A percentile compares a stretch with the other conserved stretches of the same genome.
These are phyloP conservation scores for Artemia franciscana DNA, from an alignment of 1,140 invertebrate species.

Conservation along the genomic window DNA sequence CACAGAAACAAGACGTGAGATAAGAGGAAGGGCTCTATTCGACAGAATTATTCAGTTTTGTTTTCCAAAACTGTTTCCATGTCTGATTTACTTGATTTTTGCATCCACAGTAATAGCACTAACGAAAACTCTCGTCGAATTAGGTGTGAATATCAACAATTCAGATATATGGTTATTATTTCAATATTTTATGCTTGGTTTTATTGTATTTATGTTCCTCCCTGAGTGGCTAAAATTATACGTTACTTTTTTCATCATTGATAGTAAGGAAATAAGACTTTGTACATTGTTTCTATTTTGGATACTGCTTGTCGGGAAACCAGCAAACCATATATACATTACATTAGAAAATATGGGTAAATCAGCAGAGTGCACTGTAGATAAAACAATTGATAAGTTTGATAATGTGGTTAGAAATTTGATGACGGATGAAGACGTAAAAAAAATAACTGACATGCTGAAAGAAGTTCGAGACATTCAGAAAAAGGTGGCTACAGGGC, in stretches of 20 bases:
- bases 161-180: background rate
- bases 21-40: background rate
- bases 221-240: background rate
- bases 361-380: background rate
- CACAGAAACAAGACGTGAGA: background rate
- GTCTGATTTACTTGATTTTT: background rate
- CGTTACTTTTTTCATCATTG: background rate
- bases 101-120: background rate
- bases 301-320: background rate
- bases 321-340: background rate
- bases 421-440: background rate
- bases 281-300: background rate
- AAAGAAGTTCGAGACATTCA: background rate
- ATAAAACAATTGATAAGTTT: background rate
- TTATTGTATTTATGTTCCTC: background rate
- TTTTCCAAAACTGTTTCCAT: background rate
- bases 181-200: background rate
- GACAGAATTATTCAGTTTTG: background rate
- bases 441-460: background rate
- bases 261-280: background rate
- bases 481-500: background rate
- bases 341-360: background rate
- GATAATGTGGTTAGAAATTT: background rate
- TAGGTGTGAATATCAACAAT: background rate
- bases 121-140: background rate